Evolutionary conservation across 2,797 vertebrate genomes (phyloP).

Genomic region (Phataginus tricuspis): DNA sequence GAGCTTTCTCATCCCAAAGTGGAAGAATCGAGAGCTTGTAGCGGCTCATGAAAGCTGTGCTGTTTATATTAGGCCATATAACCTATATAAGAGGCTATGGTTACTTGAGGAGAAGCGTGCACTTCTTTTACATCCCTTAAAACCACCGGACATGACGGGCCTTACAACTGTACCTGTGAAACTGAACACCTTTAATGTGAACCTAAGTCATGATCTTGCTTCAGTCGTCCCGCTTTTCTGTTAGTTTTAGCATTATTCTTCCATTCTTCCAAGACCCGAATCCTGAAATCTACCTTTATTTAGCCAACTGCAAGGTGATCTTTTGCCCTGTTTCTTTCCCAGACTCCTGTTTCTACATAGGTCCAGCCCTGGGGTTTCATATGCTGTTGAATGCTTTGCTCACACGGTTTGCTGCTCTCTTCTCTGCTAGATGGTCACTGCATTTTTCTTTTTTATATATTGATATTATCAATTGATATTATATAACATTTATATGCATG

Average conservation of each 20-base stretch:
- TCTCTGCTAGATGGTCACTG: too few species aligned
- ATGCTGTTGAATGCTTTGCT: background rate
- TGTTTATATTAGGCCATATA: background rate
- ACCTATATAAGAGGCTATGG: background rate
- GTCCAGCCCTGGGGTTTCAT: too few species aligned
- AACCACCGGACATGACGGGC: background rate
- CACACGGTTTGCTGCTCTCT: background rate
- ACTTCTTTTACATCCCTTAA: background rate
- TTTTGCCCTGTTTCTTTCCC: background rate
- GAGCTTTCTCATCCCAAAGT: background rate
- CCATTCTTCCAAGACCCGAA: background rate
- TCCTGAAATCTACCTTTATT: background rate
- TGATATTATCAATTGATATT: too few species aligned
- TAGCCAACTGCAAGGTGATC: background rate
- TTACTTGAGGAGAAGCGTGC: background rate
- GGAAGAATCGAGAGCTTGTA: background rate
- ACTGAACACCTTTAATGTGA: accelerated
- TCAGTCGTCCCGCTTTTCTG: background rate
- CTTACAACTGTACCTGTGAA: too few species aligned
- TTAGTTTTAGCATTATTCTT: background rate
- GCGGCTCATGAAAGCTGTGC: background rate
- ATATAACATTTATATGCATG: background rate
- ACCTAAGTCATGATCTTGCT: background rate
- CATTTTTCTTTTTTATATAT: background rate
- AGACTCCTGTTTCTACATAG: background rate